A percentile compares a stretch with the other conserved stretches of the same genome.
phyloP scores from a whole-genome alignment of 1,140 invertebrate genomes.

The Conopomorpha cramerella region DNA sequence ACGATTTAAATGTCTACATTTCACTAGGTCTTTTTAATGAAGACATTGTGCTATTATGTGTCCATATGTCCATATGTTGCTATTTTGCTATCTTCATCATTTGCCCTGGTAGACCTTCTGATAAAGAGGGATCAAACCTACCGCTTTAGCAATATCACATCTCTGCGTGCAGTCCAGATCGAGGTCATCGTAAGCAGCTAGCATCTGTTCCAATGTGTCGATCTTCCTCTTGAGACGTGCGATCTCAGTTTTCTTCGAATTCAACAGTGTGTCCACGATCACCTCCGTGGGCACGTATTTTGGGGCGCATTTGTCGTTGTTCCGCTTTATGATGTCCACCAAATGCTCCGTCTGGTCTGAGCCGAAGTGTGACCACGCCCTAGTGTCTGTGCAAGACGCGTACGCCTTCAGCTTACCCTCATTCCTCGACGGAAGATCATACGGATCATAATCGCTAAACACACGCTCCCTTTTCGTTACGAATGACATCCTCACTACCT shows the following conservation, averaged over 20 bases:
- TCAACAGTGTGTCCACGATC: slow-evolving; percentile 50
- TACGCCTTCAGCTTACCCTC: slow-evolving; percentile 49
- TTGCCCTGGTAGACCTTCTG: too few relatives aligned
- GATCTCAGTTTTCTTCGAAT: slow-evolving; percentile 50
- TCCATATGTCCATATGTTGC: too few relatives aligned
- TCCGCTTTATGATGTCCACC: slow-evolving; percentile 44
- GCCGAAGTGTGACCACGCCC: slow-evolving; percentile 47
- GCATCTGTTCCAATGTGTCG: slow-evolving; percentile 40
- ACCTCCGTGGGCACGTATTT: slow-evolving; percentile 53
- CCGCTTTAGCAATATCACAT: slow-evolving; percentile 39
- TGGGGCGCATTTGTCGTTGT: slow-evolving; percentile 32
- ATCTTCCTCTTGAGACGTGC: slow-evolving; percentile 45
- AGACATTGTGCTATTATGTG: too few relatives aligned
- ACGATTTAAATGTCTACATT: too few relatives aligned
- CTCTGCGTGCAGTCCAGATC: slow-evolving; percentile 43
- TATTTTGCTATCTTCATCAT: too few relatives aligned
- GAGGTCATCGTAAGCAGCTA: slow-evolving; percentile 39
- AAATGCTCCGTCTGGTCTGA: slow-evolving; percentile 45
- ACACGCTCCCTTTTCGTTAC: slow-evolving; percentile 49
- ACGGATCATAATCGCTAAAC: slow-evolving; percentile 39
- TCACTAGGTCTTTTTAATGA: too few relatives aligned
- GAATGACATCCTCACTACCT: slow-evolving; percentile 46
- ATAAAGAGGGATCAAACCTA: slow-evolving; percentile 17
- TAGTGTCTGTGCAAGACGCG: slow-evolving; percentile 45
- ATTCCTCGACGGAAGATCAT: slow-evolving; percentile 37